A percentile compares a stretch with the other conserved stretches of the same genome.
Conservation (phyloP, 2,113 vertebrate species). For the Dasypus novemcinctus region DNA sequence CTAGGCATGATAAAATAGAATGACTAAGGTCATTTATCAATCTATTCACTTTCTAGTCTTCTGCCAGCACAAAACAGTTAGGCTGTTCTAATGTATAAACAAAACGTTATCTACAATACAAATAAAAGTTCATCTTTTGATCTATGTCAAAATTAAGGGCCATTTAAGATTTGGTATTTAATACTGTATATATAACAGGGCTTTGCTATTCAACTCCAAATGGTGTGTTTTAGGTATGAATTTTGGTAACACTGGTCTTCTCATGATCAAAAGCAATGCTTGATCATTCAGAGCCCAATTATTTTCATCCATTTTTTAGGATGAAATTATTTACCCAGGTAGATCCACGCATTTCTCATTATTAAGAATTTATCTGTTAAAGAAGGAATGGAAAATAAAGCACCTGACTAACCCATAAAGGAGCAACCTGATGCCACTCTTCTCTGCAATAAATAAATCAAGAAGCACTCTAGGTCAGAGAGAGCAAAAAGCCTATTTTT, state of each 20-base stretch:
- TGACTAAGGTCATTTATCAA: background rate
- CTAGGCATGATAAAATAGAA: background rate
- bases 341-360: background rate
- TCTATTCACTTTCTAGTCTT: background rate
- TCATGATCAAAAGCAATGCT: background rate
- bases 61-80: background rate
- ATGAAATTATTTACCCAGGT: background rate
- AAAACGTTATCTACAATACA: background rate
- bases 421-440: constrained; percentile 72
- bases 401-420: constrained; percentile 57
- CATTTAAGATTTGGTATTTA: background rate
- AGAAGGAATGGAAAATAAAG: constrained; percentile 70
- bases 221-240: background rate
- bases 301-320: background rate
- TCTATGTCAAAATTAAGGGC: background rate
- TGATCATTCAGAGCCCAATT: background rate
- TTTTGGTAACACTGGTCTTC: background rate
- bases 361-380: constrained; percentile 66
- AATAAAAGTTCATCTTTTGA: background rate
- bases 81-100: background rate
- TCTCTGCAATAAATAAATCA: constrained; percentile 74
- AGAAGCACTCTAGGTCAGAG: constrained; percentile 51
- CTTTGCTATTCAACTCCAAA: background rate
- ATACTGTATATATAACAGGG: background rate
- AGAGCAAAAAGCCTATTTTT: constrained; percentile 60